Base-by-base conservation (phyloP, 2,888 invertebrate genomes). In the Poecilobothrus nobilitatus region DNA sequence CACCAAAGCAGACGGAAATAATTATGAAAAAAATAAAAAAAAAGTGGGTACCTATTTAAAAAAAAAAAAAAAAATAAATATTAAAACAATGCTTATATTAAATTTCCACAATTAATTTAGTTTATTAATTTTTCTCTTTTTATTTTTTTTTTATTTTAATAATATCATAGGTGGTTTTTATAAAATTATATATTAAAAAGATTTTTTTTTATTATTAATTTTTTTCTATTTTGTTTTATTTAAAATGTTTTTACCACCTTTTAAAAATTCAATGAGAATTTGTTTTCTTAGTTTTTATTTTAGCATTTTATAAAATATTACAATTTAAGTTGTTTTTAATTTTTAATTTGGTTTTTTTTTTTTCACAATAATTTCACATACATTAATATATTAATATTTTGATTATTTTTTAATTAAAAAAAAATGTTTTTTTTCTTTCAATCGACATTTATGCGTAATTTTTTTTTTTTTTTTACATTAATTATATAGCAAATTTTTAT, bases 341-440 rank as follows among this genome's bases (percentile, higher is more conserved):
- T 18, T 53, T 37, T 7, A 12, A 10, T 37, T 37, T 34, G 5
- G 34, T 34, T 34, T 7, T 34, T 34, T 44, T 53, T 53, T 53
- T 53, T 53, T 53, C 53, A 53, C 53, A 53, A 53, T 53, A 53
- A 53, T 53, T 53, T 53, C 53, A 53, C 53, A 53, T 53, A 53
- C 53, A 53, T 53, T 53, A 53, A 53, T 53, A 27, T 27, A n/a
- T 27, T 27, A 27, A 27, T 53, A 2, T 53, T 53, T 53, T 18
- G n/a, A 6, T 53, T 53, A 53, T 53, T 53, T 53, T 18, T 18
- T 53, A 53, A 12, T 53, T 37, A 37, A 37, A 10, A 37, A 37
- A 10, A 37, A 37, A 37, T 37, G 1, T 37, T 37, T 37, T 37
- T 37, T 12, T 53, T 53, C 15, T 53, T 53, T 9, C 18, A 53